Evolutionary conservation across 2,113 vertebrate genomes (phyloP), one percentile per base, ranked within the genome.

Genomic region (Mus spicilegus): DNA sequence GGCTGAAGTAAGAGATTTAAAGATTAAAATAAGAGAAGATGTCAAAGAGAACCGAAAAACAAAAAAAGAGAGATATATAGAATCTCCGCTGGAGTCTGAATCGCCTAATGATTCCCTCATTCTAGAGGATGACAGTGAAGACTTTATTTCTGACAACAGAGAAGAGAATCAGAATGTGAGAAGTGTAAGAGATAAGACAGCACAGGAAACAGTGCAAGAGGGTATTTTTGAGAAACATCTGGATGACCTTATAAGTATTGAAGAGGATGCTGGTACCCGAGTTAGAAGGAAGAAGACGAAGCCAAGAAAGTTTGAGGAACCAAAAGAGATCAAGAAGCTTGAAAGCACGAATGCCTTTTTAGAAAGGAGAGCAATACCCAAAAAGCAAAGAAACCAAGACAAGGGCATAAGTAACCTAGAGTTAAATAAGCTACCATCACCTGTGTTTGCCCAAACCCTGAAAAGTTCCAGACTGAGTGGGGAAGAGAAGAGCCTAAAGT

Each of bases 241-340:
- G 49, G 98, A 98, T 73, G 97, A 90, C 30, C 87, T 93, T 28
- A 13, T 91, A 16, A 98, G 98, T 96, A 97, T 98, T 51, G 98
- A 99, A 20, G 99, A 98, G 56, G 98, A 98, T 7, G 36, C 39
- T 58, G 98, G 98, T 65, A 24, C 39, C 67, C 98, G 95, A 58
- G 77, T 86, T 95, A 99, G 98, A 97, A 97, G 96, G 93, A 99
- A 98, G 91, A 99, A 98, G 77, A 99, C 99, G 89, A 99, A 99
- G 77, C 98, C 36, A 12, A 99, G 99, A 94, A 99, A 98, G 86
- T 63, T 96, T 97, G 98, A 98, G 88, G 98, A 98, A 56, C 70
- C 0, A n/a, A 98, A 91, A 96, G 98, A 98, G 22, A 95, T 94
- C 22, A 99, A 97, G 96, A 97, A 98, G 94, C 95, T 96, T n/a